Percentiles rank a stretch among this genome's conserved stretches.
Evolutionary conservation across 2,888 invertebrate species (phyloP).

Genomic region (Tribolium freemani): DNA sequence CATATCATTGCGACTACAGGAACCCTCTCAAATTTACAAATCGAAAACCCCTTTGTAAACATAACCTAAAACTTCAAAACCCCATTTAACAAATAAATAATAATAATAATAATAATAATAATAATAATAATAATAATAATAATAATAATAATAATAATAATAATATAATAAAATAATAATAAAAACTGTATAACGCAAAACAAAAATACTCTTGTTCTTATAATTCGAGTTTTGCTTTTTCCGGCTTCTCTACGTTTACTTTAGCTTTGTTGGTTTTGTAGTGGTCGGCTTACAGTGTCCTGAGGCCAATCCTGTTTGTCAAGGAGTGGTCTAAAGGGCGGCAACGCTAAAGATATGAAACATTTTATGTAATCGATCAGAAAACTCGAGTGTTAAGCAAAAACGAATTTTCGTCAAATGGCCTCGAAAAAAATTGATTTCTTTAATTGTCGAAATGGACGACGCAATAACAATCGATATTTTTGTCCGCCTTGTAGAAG

Average conservation of each 20-base stretch:
- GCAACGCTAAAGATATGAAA: constrained; percentile 27
- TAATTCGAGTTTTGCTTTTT: too few species aligned
- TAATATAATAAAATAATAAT: too few species aligned
- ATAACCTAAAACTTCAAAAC: too few species aligned
- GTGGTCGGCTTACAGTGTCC: background rate
- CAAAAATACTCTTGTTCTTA: too few species aligned
- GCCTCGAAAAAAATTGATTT: constrained; percentile 19
- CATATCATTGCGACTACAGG: too few species aligned
- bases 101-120: too few species aligned
- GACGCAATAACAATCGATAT: constrained; percentile 13
- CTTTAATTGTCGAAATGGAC: constrained; percentile 12
- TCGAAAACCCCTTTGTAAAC: too few species aligned
- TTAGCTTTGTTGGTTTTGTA: background rate
- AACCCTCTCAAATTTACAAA: too few species aligned
- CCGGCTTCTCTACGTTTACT: background rate
- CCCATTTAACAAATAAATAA: too few species aligned
- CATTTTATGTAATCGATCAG: constrained; percentile 28
- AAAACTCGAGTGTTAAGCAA: constrained; percentile 1
- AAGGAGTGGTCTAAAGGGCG: constrained; percentile 44
- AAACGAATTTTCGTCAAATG: constrained; percentile 1
- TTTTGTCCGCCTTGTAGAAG: constrained; percentile 24
- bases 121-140: too few species aligned
- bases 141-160: too few species aligned
- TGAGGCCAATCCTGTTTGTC: constrained; percentile 38
- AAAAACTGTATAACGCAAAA: too few species aligned